phyloP scores from a whole-genome alignment of 2,797 vertebrate genomes.

The Pteronotus mesoamericanus region DNA sequence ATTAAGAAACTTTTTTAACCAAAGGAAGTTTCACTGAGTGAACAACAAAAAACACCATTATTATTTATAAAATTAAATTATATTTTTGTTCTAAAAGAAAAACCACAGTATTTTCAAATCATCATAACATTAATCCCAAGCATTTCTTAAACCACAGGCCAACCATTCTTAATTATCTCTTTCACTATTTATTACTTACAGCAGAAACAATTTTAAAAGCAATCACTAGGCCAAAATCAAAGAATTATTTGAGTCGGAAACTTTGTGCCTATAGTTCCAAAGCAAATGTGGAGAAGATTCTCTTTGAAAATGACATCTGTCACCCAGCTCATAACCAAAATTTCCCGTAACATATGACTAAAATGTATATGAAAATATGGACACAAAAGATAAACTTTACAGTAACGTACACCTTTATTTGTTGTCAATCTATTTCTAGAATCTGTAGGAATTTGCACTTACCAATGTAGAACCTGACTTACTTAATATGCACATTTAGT shows the following conservation, averaged over 20 bases:
- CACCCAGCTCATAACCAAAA: not conserved
- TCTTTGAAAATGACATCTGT: not conserved
- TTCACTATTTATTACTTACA: not conserved
- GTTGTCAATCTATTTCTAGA: not conserved
- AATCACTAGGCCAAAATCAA: not conserved
- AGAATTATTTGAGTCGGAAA: not conserved
- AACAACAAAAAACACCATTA: not conserved
- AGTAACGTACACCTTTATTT: not conserved
- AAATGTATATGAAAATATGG: not conserved
- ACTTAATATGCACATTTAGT: not conserved
- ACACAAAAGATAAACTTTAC: not conserved
- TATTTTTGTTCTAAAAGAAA: not conserved
- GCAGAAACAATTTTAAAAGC: not conserved
- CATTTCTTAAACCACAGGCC: not conserved
- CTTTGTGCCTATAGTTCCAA: not conserved
- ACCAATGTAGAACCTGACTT: not conserved
- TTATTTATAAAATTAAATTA: slow-evolving; percentile 38
- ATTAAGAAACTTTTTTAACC: not conserved
- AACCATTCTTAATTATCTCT: not conserved
- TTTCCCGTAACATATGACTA: not conserved
- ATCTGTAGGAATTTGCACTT: not conserved
- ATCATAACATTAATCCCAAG: not conserved
- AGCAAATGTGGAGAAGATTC: not conserved
- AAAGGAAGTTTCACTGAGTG: not conserved
- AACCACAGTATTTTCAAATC: not conserved